Base-by-base conservation (phyloP, 1,140 invertebrate species). In the Hyles vespertilio region DNA sequence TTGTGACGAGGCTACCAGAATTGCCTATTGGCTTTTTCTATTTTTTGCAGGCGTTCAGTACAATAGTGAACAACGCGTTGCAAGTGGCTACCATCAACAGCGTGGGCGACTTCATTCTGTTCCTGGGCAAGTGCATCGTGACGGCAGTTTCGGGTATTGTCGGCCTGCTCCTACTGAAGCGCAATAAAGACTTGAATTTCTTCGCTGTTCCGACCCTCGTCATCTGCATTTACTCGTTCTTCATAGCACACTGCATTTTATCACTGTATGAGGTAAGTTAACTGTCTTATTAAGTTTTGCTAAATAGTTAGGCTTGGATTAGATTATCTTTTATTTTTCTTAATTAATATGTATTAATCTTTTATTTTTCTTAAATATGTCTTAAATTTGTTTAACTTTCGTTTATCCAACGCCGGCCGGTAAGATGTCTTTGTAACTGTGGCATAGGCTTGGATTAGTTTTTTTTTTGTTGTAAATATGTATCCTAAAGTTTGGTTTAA, bases 71-170 rank as follows among this genome's bases (percentile, higher is more conserved):
- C 67, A 98, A 99, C 88, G 94, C 94, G 2, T 78, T 98, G 40
- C 93, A 97, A 91, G 93, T 99, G 58, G 94, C 95, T 8, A 96
- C 97, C 0, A 96, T 99, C 50, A 98, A 99, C 86, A 95, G 96
- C 69, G 92, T 98, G 43, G 97, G 97, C 6, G 97, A 98, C 84
- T 98, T 99, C 80, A 94, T 99, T 50, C 90, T 99, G 5, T 98
- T 99, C 76, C 82, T 99, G 52, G 96, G 96, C 34, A 99, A 99
- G 91, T 94, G 95, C 73, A 94, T 97, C 43, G 95, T 98, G 40
- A 95, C 96, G 7, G 93, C 94, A 0, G 89, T 94, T 0, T 95
- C 94, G 0, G 95, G 94, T 53, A 91, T 92, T 61, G 87, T 94
- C 45, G 94, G 93, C 12, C 85, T 96, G 6, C 84, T 97, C 40